These are phyloP conservation scores for Cynodonichthys magdalenae DNA, from an alignment of 2,797 vertebrate species.

Conservation along the genomic window DNA sequence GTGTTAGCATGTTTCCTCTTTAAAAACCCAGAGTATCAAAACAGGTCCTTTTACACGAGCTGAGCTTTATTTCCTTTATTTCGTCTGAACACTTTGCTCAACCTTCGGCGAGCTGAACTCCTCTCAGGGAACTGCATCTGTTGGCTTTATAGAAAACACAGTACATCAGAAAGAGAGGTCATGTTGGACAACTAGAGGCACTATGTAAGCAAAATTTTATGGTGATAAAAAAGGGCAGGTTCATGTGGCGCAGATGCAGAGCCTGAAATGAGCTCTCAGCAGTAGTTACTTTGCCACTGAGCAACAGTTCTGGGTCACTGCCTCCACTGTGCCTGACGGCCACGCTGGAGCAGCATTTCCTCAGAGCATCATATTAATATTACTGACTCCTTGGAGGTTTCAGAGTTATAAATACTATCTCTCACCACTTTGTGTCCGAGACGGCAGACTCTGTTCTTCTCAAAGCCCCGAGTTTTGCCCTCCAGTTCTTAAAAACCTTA, in stretches of 20 bases:
- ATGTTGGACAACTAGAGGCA: constrained; percentile 2
- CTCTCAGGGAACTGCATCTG: constrained; percentile 57
- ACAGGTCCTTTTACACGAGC: constrained; percentile 24
- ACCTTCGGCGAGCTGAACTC: constrained; percentile 26
- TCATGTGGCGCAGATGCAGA: constrained; percentile 44
- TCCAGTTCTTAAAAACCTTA: constrained; percentile 53
- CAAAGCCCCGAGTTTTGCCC: constrained; percentile 51
- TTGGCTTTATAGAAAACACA: constrained; percentile 62
- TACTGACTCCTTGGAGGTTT: constrained; percentile 3
- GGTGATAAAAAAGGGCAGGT: constrained; percentile 15
- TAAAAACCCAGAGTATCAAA: constrained; percentile 5
- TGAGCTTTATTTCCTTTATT: constrained; percentile 56
- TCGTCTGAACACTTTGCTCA: constrained; percentile 69
- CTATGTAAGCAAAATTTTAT: constrained; percentile 7
- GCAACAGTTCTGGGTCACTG: constrained; percentile 40
- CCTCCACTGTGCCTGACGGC: constrained; percentile 12
- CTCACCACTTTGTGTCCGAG: constrained; percentile 54
- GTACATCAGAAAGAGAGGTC: constrained; percentile 22
- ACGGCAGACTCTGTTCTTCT: constrained; percentile 15
- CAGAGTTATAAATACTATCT: constrained; percentile 11
- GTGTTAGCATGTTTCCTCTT: constrained; percentile 7
- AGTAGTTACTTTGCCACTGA: constrained; percentile 22
- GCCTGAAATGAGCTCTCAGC: constrained; percentile 30
- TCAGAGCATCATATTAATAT: constrained; percentile 28
- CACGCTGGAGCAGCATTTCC: constrained; percentile 39